phyloP scores from a whole-genome alignment of 2,888 invertebrate species.

The Drosophila barbarae region DNA sequence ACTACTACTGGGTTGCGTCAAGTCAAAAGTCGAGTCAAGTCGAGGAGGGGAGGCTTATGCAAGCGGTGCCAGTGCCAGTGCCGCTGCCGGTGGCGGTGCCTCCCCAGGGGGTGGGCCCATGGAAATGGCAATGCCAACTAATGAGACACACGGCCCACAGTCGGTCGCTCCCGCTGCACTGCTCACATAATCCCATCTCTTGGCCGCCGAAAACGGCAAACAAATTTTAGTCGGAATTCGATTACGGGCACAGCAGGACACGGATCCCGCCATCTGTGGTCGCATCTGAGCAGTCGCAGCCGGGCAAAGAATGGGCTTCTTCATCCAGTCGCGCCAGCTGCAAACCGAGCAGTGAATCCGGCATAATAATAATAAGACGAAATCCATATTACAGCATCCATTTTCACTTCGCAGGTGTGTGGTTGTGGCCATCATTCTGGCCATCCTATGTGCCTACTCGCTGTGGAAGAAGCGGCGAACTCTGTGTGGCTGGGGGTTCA shows the following conservation, averaged over 20 bases:
- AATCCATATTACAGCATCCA: not conserved
- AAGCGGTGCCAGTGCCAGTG: conserved; percentile 31
- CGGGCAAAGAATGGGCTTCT: conserved; percentile 54
- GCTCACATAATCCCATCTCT: conserved; percentile 64
- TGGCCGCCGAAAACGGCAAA: conserved; percentile 58
- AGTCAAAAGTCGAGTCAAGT: conserved; percentile 59
- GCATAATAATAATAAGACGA: not conserved
- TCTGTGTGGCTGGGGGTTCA: conserved; percentile 81
- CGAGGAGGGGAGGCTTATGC: conserved; percentile 58
- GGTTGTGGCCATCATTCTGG: conserved; percentile 85
- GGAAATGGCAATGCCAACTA: conserved; percentile 70
- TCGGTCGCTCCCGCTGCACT: conserved; percentile 3
- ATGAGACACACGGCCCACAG: conserved; percentile 53
- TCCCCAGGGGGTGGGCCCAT: conserved; percentile 18
- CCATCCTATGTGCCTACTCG: conserved; percentile 86
- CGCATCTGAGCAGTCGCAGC: not conserved
- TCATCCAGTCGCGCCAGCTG: conserved; percentile 67
- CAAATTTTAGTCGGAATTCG: conserved; percentile 63
- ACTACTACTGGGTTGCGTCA: conserved; percentile 59
- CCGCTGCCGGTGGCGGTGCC: conserved; percentile 8
- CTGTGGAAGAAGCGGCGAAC: conserved; percentile 82
- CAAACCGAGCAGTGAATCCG: conserved; percentile 64
- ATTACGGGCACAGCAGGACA: conserved; percentile 55
- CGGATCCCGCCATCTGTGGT: conserved; percentile 7
- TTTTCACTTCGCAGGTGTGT: conserved; percentile 81